A percentile compares a stretch with the other conserved stretches of the same genome.
These are phyloP conservation scores for Drosophila trichaetosa DNA, from an alignment of 2,888 invertebrate species.

Conservation along the genomic window DNA sequence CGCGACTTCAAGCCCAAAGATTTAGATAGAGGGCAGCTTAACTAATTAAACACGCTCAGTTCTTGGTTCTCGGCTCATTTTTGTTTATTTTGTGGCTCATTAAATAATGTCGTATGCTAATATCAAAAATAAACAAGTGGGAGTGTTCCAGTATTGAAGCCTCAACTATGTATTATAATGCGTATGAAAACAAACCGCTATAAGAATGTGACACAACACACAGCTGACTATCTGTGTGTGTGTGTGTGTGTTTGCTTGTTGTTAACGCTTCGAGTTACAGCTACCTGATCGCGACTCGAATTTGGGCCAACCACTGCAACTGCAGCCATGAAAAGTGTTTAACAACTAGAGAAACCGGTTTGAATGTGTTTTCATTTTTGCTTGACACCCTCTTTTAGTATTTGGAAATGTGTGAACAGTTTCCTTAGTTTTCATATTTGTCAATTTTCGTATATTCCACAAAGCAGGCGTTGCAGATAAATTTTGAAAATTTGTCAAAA, in stretches of 20 bases:
- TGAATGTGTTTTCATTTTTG: background rate
- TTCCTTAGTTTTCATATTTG: slow-evolving; percentile 31
- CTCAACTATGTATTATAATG: background rate
- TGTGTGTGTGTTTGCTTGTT: slow-evolving; percentile 18
- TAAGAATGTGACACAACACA: slow-evolving; percentile 45
- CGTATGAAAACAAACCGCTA: slow-evolving; percentile 15
- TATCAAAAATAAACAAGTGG: slow-evolving; percentile 8
- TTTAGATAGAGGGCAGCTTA: slow-evolving; percentile 43
- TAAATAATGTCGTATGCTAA: slow-evolving; percentile 32
- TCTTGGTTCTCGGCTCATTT: slow-evolving; percentile 17
- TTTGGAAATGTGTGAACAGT: slow-evolving; percentile 32
- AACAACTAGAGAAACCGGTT: slow-evolving; percentile 50
- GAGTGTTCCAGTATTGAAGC: slow-evolving; percentile 1
- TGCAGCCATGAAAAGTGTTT: slow-evolving; percentile 28
- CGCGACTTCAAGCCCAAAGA: slow-evolving; percentile 46
- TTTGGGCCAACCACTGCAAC: slow-evolving; percentile 36
- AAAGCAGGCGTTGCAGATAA: slow-evolving; percentile 49
- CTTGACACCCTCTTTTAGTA: slow-evolving; percentile 5
- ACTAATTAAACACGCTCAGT: slow-evolving; percentile 63
- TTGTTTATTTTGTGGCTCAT: slow-evolving; percentile 33
- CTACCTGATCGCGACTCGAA: slow-evolving; percentile 46
- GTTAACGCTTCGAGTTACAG: slow-evolving; percentile 31
- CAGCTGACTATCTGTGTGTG: slow-evolving; percentile 5
- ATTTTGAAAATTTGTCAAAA: slow-evolving; percentile 68
- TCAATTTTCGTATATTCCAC: slow-evolving; percentile 8